Percentiles rank a stretch among this genome's conserved stretches.
Conservation (phyloP, 2,113 vertebrate genomes). For the Syngnathus scovelli region DNA sequence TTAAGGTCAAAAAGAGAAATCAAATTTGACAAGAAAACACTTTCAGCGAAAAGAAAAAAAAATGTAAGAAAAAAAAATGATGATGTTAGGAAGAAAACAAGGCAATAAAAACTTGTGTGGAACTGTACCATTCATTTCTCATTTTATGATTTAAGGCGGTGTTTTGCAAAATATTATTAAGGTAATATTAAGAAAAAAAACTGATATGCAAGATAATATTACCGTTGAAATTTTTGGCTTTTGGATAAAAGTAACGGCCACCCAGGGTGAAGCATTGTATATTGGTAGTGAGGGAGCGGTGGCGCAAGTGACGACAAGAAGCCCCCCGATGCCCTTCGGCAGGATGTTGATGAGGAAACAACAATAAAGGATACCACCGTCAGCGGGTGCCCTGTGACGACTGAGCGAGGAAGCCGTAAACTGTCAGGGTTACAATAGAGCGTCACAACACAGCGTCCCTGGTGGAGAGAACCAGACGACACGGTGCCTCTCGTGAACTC, state of each 20-base stretch:
- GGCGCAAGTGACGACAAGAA: neutral
- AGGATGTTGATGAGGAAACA: constrained; percentile 1
- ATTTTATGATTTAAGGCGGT: too few relatives aligned
- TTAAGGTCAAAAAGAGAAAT: too few relatives aligned
- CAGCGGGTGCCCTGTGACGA: neutral
- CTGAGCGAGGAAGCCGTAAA: neutral
- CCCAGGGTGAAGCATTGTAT: neutral
- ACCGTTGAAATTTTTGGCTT: neutral
- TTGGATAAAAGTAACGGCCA: neutral
- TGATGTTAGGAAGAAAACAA: too few relatives aligned
- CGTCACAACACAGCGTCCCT: neutral
- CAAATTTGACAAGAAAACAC: too few relatives aligned
- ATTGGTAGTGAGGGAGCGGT: too few relatives aligned
- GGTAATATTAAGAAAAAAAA: too few relatives aligned
- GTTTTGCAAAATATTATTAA: too few relatives aligned
- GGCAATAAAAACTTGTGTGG: too few relatives aligned
- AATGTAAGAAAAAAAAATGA: too few relatives aligned
- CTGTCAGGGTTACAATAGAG: neutral
- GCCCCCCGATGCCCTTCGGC: neutral
- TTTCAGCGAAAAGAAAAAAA: too few relatives aligned
- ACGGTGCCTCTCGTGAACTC: neutral
- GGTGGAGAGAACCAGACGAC: neutral
- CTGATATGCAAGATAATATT: too few relatives aligned
- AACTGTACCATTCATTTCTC: too few relatives aligned
- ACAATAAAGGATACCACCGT: neutral